These are phyloP conservation scores for Felis chaus DNA, from an alignment of 2,113 vertebrate genomes.

Conservation along the genomic window DNA sequence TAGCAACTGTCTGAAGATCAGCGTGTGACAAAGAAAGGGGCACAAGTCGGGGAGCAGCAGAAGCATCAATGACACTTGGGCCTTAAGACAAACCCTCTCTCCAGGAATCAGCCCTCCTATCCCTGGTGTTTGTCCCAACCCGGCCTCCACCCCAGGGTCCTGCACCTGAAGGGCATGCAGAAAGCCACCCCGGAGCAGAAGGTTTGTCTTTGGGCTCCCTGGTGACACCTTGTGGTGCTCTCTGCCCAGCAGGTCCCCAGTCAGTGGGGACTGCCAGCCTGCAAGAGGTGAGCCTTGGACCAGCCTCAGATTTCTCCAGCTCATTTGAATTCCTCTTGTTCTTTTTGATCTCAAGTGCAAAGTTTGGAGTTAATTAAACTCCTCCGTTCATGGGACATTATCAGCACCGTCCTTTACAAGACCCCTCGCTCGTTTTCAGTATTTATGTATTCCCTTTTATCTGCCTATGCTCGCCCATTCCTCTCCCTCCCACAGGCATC, in stretches of 20 bases:
- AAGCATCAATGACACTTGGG: too few relatives aligned
- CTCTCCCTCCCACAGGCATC: not conserved
- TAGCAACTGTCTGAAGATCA: not conserved
- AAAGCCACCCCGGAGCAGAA: not conserved
- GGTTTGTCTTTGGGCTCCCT: not conserved
- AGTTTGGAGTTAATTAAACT: not conserved
- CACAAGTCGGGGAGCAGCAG: not conserved
- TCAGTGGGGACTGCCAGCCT: not conserved
- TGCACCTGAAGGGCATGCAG: not conserved
- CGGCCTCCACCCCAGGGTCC: not conserved
- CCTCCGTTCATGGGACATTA: not conserved
- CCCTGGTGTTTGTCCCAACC: not conserved
- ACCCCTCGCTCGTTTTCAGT: not conserved
- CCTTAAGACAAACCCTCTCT: not conserved
- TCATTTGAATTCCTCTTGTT: not conserved
- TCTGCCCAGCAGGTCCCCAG: not conserved
- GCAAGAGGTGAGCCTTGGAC: not conserved
- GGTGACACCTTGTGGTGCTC: not conserved
- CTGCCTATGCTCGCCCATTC: too few relatives aligned
- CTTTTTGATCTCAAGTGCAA: not conserved
- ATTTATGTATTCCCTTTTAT: fast-evolving
- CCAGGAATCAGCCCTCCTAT: not conserved
- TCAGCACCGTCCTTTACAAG: not conserved
- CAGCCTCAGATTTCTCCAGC: not conserved
- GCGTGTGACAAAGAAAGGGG: not conserved